A percentile compares a stretch with the other conserved stretches of the same genome.
Evolutionary conservation across 2,888 invertebrate species (phyloP).

Genomic region (Litoditis marina): DNA sequence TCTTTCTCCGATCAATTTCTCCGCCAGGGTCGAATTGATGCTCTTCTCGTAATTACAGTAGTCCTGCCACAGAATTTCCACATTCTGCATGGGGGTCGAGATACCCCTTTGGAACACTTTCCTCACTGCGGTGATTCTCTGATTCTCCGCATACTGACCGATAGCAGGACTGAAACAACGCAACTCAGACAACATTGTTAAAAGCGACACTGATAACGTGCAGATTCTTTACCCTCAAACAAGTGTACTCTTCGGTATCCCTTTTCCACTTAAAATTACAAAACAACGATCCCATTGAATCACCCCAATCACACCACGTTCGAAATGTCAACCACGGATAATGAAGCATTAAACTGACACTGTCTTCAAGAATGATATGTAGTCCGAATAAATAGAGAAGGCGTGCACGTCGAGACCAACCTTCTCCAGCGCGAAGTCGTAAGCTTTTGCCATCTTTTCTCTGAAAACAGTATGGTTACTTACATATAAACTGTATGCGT

Average conservation of each 20-base stretch:
- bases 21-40: conserved; percentile 84
- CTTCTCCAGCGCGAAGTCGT: conserved; percentile 96
- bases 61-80: conserved; percentile 89
- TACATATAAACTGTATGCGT: too few relatives aligned
- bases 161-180: conserved; percentile 76
- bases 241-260: too few relatives aligned
- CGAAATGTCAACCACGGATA: too few relatives aligned
- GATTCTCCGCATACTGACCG: conserved; percentile 98
- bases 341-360: conserved; percentile 57
- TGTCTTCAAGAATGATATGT: conserved; percentile 81
- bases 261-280: too few relatives aligned
- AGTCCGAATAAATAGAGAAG: conserved; percentile 94
- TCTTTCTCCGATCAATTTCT: conserved; percentile 93
- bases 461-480: conserved; percentile 67
- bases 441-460: conserved; percentile 98
- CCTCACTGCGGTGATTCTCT: conserved; percentile 94
- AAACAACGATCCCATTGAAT: too few relatives aligned
- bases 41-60: conserved; percentile 89
- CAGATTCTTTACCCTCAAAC: too few relatives aligned
- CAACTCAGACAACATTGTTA: too few relatives aligned
- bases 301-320: too few relatives aligned
- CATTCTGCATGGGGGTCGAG: conserved; percentile 91
- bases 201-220: too few relatives aligned
- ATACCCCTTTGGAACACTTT: conserved; percentile 94
- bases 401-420: conserved; percentile 97